These are phyloP conservation scores for Rhopalosiphum nymphaeae DNA, from an alignment of 2,888 invertebrate genomes.

Conservation along the genomic window DNA sequence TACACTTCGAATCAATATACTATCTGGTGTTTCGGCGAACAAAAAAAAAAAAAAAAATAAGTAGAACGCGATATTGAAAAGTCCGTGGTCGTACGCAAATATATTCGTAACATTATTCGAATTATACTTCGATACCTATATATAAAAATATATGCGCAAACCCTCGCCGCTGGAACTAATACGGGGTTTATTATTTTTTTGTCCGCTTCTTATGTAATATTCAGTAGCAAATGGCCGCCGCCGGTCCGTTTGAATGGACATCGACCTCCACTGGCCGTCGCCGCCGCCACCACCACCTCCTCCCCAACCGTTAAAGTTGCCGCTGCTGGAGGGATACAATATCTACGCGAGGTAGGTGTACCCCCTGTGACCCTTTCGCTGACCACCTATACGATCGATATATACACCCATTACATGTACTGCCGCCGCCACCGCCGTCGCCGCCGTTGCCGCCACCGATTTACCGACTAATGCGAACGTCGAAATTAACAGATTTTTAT, in stretches of 20 bases:
- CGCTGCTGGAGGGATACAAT: slow-evolving; percentile 24
- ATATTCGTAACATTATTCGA: background rate
- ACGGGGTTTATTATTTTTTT: slow-evolving; percentile 38
- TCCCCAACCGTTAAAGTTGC: background rate
- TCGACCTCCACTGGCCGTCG: slow-evolving; percentile 33
- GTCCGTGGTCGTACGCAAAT: background rate
- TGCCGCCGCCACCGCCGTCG: background rate
- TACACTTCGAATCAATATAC: background rate
- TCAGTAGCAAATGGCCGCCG: slow-evolving; percentile 56
- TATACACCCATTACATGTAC: slow-evolving; percentile 29
- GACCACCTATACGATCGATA: slow-evolving; percentile 63
- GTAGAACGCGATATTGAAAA: background rate
- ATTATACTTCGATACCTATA: background rate
- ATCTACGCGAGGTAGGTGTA: slow-evolving; percentile 52
- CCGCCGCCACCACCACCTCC: background rate
- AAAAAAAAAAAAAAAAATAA: background rate
- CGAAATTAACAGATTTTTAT: slow-evolving; percentile 50
- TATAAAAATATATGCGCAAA: too few relatives aligned
- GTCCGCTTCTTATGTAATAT: slow-evolving; percentile 58
- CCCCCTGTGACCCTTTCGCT: slow-evolving; percentile 59
- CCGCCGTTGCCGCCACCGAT: slow-evolving; percentile 27
- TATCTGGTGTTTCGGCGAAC: background rate
- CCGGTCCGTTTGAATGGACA: slow-evolving; percentile 61
- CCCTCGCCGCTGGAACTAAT: background rate
- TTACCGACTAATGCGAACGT: slow-evolving; percentile 29